Base-by-base conservation (phyloP, 2,888 invertebrate genomes). In the Eupeodes luniger region DNA sequence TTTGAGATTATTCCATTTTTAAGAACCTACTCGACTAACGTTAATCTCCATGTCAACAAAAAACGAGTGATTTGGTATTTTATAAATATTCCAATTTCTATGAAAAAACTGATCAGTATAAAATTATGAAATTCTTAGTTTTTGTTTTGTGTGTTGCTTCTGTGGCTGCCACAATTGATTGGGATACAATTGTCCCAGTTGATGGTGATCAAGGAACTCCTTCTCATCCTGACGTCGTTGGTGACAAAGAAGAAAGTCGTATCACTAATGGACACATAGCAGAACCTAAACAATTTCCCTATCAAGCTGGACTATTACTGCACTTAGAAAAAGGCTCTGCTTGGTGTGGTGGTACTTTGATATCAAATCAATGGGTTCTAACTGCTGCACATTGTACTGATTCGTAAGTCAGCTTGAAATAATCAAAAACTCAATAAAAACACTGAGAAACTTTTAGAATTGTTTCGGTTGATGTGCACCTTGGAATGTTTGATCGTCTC, bases 311-410 rank as follows among this genome's bases (percentile, higher is more conserved):
- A 47, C 49, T 87, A 1, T 92, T 92, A 75, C 89, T 93, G 1
- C 91, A 93, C 4, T 91, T 91, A 80, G 91, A 27, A 5, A 53
- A 81, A 47, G 72, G 67, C 0, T 53, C 55, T 6, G 66, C 47
- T 0, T 93, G 92, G 92, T 93, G 93, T 77, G 93, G 93, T 61
- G 93, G 93, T 9, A 92, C 93, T 4, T 90, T 93, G 78, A 93
- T 93, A 84, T 93, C 93, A 69, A 90, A 91, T 51, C 91, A 92
- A 77, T 91, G 91, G 90, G 91, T 93, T 27, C 89, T 93, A 12
- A 93, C 93, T 4, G 93, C 93, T 9, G 93, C 93, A 10, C 93
- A 93, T 85, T 93, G 93, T 34, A 80, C 76, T 14, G 79, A 87
- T 19, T 64, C 70, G 86, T 87, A 76, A 74, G 77, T 79, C 3